These are phyloP conservation scores for Malthinus flaveolus DNA, from an alignment of 2,888 invertebrate species.

Conservation along the genomic window DNA sequence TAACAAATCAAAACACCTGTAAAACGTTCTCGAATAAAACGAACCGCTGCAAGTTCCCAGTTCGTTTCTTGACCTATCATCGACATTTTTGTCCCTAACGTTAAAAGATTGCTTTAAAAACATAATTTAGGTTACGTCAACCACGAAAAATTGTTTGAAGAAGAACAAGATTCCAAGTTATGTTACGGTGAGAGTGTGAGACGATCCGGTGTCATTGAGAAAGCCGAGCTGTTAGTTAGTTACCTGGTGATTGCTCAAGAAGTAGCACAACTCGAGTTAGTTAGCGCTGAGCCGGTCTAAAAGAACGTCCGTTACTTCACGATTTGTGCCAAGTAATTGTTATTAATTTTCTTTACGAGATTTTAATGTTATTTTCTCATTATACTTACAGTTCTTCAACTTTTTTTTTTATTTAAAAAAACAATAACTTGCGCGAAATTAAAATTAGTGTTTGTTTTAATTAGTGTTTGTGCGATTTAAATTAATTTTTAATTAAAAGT, in stretches of 20 bases:
- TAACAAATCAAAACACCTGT: neutral
- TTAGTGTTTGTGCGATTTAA: neutral
- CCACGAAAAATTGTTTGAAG: slow-evolving; percentile 30
- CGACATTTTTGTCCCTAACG: neutral
- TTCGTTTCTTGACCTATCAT: too few relatives aligned
- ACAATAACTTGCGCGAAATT: neutral
- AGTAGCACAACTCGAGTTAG: slow-evolving; percentile 38
- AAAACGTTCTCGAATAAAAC: too few relatives aligned
- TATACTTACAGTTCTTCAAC: slow-evolving; percentile 9
- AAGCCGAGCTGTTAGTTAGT: slow-evolving; percentile 33
- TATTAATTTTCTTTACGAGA: slow-evolving; percentile 19
- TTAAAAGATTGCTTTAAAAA: neutral
- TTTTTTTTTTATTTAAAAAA: slow-evolving; percentile 8
- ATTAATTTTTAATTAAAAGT: neutral
- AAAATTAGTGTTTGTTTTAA: neutral
- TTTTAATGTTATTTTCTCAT: slow-evolving; percentile 11
- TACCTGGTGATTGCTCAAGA: slow-evolving; percentile 44
- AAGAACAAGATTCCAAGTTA: slow-evolving; percentile 12
- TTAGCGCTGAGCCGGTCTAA: slow-evolving; percentile 37
- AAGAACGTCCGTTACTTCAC: slow-evolving; percentile 38
- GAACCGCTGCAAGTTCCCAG: too few relatives aligned
- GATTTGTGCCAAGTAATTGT: slow-evolving; percentile 35
- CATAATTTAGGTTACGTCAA: slow-evolving; percentile 11
- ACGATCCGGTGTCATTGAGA: slow-evolving; percentile 45
- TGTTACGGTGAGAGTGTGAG: slow-evolving; percentile 41